phyloP scores from a whole-genome alignment of 2,888 invertebrate species.

The Epiblema foenella region DNA sequence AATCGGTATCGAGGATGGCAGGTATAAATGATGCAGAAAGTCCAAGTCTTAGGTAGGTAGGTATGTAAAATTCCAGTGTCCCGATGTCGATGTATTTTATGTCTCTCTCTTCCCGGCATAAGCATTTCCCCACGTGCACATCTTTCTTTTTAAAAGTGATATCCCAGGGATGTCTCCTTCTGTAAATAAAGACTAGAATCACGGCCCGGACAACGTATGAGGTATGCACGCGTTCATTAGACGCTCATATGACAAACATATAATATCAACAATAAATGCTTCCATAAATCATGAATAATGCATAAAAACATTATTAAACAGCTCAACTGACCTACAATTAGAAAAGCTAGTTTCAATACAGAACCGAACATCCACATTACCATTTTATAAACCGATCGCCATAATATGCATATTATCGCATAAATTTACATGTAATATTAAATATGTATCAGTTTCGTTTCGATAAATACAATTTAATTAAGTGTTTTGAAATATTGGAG shows the following conservation, averaged over 20 bases:
- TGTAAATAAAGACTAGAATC: too few relatives aligned
- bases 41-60: too few relatives aligned
- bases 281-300: constrained; percentile 9
- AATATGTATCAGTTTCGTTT: constrained; percentile 38
- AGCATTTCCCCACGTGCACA: too few relatives aligned
- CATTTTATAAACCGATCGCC: constrained; percentile 20
- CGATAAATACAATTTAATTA: constrained; percentile 34
- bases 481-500: constrained; percentile 32
- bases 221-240: neutral
- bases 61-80: too few relatives aligned
- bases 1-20: too few relatives aligned
- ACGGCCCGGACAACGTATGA: too few relatives aligned
- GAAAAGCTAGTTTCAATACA: constrained; percentile 18
- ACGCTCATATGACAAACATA: neutral
- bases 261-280: constrained; percentile 5
- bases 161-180: too few relatives aligned
- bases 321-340: constrained; percentile 18
- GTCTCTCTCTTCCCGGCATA: too few relatives aligned
- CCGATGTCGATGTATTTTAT: too few relatives aligned
- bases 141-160: too few relatives aligned
- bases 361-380: constrained; percentile 14
- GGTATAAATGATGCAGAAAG: too few relatives aligned
- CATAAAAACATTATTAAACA: neutral
- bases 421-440: constrained; percentile 31
- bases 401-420: constrained; percentile 22